Conservation (phyloP, 92 coral and sea anemone species). For the Bergia sp. region DNA sequence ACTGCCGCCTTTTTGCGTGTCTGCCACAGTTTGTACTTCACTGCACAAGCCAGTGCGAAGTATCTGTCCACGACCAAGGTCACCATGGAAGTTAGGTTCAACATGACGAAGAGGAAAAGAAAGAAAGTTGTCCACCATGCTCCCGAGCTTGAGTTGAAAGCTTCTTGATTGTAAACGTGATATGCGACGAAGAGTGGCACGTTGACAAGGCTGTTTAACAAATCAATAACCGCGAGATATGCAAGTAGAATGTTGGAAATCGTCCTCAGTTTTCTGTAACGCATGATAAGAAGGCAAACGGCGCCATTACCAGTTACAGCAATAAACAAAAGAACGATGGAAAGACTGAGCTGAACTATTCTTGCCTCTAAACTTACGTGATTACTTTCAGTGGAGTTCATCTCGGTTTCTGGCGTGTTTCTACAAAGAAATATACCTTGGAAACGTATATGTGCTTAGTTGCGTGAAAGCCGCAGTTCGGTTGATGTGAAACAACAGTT, state of each 20-base stretch:
- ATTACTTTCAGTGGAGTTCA: neutral
- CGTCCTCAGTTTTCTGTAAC: neutral
- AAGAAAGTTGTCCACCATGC: neutral
- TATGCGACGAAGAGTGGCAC: neutral
- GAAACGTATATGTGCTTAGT: no score
- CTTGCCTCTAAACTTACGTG: neutral
- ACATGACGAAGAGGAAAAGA: neutral
- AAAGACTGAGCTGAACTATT: neutral
- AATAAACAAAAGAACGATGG: neutral
- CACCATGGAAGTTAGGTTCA: neutral
- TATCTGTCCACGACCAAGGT: neutral
- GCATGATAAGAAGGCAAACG: neutral
- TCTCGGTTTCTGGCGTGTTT: neutral
- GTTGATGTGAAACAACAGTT: no score
- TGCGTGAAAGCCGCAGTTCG: no score
- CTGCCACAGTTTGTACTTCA: neutral
- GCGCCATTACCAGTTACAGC: slow-evolving; percentile 1
- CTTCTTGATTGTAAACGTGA: neutral
- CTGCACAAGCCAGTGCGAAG: neutral
- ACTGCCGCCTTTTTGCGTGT: neutral
- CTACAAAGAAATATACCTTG: neutral
- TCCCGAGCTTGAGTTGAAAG: neutral
- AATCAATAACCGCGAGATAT: neutral
- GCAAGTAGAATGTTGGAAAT: slow-evolving; percentile 1
- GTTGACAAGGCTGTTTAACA: neutral